These are phyloP conservation scores for Labroides dimidiatus DNA, from an alignment of 2,797 vertebrate species.

Conservation along the genomic window DNA sequence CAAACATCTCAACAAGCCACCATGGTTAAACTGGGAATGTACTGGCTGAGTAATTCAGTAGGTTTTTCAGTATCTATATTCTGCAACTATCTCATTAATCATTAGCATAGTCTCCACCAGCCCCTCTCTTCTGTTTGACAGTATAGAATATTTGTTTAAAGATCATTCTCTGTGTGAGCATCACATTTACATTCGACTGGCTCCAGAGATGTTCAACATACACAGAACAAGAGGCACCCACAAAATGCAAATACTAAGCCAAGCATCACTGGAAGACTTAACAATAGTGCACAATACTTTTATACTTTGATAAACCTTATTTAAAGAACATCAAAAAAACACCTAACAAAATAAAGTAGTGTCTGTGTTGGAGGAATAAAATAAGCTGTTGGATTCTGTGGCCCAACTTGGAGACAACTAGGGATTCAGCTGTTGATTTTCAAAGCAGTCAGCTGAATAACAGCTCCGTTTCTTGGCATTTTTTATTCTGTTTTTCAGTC, in stretches of 20 bases:
- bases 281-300: background rate
- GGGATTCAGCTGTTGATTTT: slow-evolving; percentile 18
- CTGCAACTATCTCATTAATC: slow-evolving; percentile 41
- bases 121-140: slow-evolving; percentile 29
- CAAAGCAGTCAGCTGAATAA: slow-evolving; percentile 25
- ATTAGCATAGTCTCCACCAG: slow-evolving; percentile 24
- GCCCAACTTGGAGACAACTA: slow-evolving; percentile 1
- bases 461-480: slow-evolving; percentile 16
- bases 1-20: slow-evolving; percentile 19
- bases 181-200: slow-evolving; percentile 41
- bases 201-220: slow-evolving; percentile 4
- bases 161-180: slow-evolving; percentile 32
- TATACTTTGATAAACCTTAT: background rate
- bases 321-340: background rate
- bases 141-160: slow-evolving; percentile 28
- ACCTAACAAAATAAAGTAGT: background rate
- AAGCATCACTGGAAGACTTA: background rate
- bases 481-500: slow-evolving; percentile 42
- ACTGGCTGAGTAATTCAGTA: slow-evolving; percentile 8
- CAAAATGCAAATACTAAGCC: slow-evolving; percentile 17
- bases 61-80: slow-evolving; percentile 17
- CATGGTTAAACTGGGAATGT: slow-evolving; percentile 9
- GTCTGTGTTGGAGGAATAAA: background rate
- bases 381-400: slow-evolving; percentile 4
- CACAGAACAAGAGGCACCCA: slow-evolving; percentile 1